Conservation (phyloP, 2,888 invertebrate species). For the Stomorhina lunata region DNA sequence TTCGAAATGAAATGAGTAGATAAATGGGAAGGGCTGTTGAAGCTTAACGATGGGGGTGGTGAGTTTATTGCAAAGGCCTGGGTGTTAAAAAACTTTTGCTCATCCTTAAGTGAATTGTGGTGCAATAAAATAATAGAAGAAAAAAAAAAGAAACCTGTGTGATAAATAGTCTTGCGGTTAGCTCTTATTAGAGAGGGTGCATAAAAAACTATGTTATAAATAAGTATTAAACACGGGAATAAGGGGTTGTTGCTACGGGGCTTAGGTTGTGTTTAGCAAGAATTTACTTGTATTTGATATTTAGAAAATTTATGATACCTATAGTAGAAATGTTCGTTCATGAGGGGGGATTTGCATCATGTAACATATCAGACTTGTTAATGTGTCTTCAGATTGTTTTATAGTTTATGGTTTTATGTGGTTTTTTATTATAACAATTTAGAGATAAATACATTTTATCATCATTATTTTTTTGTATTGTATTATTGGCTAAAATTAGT, state of each 20-base stretch:
- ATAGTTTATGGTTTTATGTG: constrained; percentile 58
- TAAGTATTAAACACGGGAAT: too few relatives aligned
- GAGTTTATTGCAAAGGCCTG: constrained; percentile 33
- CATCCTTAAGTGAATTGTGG: constrained; percentile 31
- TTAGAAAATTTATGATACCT: too few relatives aligned
- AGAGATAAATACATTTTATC: background rate
- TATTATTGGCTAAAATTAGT: constrained; percentile 8
- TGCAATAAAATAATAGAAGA: background rate
- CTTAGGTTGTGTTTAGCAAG: background rate
- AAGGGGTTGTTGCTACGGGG: constrained; percentile 40
- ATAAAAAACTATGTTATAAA: background rate
- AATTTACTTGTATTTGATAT: constrained; percentile 12
- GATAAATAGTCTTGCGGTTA: background rate
- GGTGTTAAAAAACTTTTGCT: constrained; percentile 47
- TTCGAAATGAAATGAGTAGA: constrained; percentile 13
- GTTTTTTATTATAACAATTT: constrained; percentile 34
- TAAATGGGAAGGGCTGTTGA: background rate
- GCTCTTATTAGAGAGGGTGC: background rate
- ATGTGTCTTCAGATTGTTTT: constrained; percentile 47
- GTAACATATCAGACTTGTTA: constrained; percentile 41
- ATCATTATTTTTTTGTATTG: background rate
- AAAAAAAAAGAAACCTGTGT: constrained; percentile 39
- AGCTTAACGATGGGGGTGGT: background rate
- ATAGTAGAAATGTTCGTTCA: background rate
- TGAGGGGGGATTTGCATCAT: constrained; percentile 27